Base-by-base conservation (phyloP, 2,888 invertebrate genomes). In the Andrena haemorrhoa region DNA sequence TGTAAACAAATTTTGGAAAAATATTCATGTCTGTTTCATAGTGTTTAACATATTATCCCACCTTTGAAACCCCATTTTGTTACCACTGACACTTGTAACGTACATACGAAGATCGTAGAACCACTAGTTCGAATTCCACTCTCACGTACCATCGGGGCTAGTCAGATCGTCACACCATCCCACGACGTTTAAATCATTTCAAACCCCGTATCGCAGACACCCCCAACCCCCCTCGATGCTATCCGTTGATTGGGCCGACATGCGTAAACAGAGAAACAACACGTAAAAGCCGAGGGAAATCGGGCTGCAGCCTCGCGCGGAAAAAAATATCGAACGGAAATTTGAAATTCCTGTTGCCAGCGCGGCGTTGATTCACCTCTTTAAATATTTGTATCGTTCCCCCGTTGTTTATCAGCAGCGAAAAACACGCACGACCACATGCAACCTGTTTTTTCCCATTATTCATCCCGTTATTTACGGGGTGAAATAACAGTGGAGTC, bases 331-430 rank as follows among this genome's bases (percentile, higher is more conserved):
- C 41, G 33, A 20, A 53, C 49, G 47, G 6, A 68, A 72, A 82
- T 82, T 72, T 75, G 56, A 77, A 83, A 74, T 77, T 82, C 72
- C 56, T 82, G 71, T 82, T 74, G 60, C 20, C 56, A 20, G 2
- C 20, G 33, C 49, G 23, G 1, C 53, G 66, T 63, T 73, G 47
- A 74, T 41, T 64, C 49, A 12, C 49, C 23, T 53, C 41, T 70
- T 73, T 82, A 76, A 82, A 76, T 69, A 75, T 81, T 75, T 81
- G 49, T 64, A 49, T 69, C 64, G 16, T 20, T 16, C 41, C n/a
- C 49, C 35, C 23, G 56, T 31, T 58, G 49, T 82, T 72, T 72
- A 53, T 72, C 35, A 23, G 65, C 33, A 26, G 7, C 35, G 26
- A 41, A 49, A 56, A 35, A 29, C 7, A n/a, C 23, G n/a, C 8